Base-by-base conservation (phyloP, 2,888 invertebrate genomes). In the Malacosoma neustria region DNA sequence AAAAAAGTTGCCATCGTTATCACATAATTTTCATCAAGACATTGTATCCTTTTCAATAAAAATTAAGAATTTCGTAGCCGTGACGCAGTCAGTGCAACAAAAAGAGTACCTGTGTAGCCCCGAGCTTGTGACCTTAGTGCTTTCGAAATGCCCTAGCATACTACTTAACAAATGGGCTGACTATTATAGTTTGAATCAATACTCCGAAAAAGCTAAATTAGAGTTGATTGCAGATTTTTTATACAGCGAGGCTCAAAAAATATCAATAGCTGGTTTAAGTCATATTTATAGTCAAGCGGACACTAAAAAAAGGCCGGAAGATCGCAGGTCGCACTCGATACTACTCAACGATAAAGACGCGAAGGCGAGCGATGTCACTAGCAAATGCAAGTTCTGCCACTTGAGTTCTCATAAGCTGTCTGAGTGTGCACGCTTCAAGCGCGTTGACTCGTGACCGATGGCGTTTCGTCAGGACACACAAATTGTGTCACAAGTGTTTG, bases 391-490 rank as follows among this genome's bases (percentile, higher is more conserved):
- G 6, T 43, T 33, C 13, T 46, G 45, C 13, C 42, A 36, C 9
- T 11, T 33, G 11, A n/a, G 36, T 2, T 32, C 36, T 22, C 48
- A 47, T 30, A 41, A 34, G 14, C 13, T 43, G 4, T 2, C 30
- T 11, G 38, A 43, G 1, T 51, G 48, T 22, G 48, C 41, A 33
- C 30, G 31, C 13, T 53, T 53, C 32, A 39, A 39, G 38, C 46
- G 40, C n/a, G 11, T 35, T 51, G 13, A 9, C 51, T 14, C 41
- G 48, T 5, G 22, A 22, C 7, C 5, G 22, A 22, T 22, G 22
- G 22, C 6, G 7, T 5, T 22, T 22, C 7, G 22, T 22, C 5
- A 22, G 9, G 9, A 22, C 2, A 3, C 22, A 6, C 3, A 22
- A 9, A 22, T 2, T 22, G 9, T 22, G 7, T 22, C 9, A 22